Evolutionary conservation across 2,113 vertebrate species (phyloP).

Genomic region (Elephantulus edwardii): DNA sequence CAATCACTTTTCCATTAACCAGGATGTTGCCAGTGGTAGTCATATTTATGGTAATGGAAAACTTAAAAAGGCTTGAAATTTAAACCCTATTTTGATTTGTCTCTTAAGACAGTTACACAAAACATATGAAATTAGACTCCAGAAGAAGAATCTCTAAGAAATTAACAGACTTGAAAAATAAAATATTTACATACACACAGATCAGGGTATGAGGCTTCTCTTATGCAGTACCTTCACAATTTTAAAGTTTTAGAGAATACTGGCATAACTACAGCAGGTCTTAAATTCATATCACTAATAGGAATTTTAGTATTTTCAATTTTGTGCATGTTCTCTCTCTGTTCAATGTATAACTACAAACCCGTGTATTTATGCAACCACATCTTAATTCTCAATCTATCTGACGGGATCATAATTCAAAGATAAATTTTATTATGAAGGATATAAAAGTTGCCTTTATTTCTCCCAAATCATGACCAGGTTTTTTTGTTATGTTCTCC

Average conservation of each 20-base stretch:
- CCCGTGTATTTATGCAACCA: neutral
- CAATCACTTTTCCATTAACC: too few relatives aligned
- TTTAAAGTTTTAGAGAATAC: slow-evolving; percentile 16
- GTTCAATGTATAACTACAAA: neutral
- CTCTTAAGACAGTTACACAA: slow-evolving; percentile 28
- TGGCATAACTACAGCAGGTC: neutral
- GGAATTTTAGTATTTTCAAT: neutral
- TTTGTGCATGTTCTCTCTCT: neutral
- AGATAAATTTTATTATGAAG: neutral
- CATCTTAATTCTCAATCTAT: neutral
- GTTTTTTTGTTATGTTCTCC: neutral
- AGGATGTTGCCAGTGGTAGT: neutral
- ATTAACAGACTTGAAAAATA: slow-evolving; percentile 43
- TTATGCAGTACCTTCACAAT: neutral
- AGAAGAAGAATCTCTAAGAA: slow-evolving; percentile 40
- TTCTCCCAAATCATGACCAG: neutral
- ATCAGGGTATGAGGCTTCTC: neutral
- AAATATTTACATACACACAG: slow-evolving; percentile 50
- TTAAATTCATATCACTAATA: neutral
- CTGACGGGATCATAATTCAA: neutral
- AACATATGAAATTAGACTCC: slow-evolving; percentile 49
- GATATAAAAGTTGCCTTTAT: neutral
- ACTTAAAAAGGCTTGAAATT: slow-evolving; percentile 13
- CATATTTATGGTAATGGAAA: slow-evolving; percentile 28
- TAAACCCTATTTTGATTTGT: neutral